These are phyloP conservation scores for Melanotaenia nigrans DNA, from an alignment of 2,797 vertebrate genomes.

Conservation along the genomic window DNA sequence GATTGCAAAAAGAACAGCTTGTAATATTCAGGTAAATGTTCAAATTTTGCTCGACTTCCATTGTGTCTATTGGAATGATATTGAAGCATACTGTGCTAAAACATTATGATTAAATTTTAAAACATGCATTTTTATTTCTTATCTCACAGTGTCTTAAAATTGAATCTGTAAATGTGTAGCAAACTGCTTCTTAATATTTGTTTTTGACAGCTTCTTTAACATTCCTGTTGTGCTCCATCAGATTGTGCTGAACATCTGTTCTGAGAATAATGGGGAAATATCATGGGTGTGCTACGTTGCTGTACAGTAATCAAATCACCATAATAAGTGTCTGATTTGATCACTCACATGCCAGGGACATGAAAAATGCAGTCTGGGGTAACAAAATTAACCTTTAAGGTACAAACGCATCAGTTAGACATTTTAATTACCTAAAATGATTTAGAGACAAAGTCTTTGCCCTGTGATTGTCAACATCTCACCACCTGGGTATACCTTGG, in stretches of 20 bases:
- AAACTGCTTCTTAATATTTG: background rate
- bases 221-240: conserved; percentile 17
- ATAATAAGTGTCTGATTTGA: conserved; percentile 60
- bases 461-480: background rate
- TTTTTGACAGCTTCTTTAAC: conserved; percentile 32
- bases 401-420: conserved; percentile 27
- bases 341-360: conserved; percentile 47
- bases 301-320: conserved; percentile 66
- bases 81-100: background rate
- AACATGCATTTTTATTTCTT: background rate
- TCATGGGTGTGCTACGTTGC: conserved; percentile 44
- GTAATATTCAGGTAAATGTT: background rate
- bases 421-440: conserved; percentile 40
- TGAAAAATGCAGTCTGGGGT: conserved; percentile 26
- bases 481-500: conserved; percentile 18
- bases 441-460: conserved; percentile 13
- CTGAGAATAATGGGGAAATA: conserved; percentile 47
- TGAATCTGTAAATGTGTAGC: background rate
- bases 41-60: background rate
- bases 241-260: conserved; percentile 60
- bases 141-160: background rate
- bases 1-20: background rate
- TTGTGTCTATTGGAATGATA: background rate
- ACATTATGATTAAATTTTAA: background rate
- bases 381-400: conserved; percentile 51